These are phyloP conservation scores for Halocynthia roretzi DNA, from an alignment of 23 tunicate species.

Conservation along the genomic window DNA sequence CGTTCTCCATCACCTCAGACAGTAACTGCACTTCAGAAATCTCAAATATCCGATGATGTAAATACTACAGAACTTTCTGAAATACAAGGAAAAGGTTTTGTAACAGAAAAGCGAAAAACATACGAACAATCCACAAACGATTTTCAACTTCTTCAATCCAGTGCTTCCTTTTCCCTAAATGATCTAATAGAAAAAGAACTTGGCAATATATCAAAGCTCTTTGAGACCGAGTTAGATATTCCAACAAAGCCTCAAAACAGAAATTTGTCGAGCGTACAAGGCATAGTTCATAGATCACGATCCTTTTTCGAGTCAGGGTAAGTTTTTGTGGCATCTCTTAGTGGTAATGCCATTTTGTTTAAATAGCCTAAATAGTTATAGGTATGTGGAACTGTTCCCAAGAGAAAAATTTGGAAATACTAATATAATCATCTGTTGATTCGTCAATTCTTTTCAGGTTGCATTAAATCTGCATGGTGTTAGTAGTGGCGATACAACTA, in stretches of 20 bases:
- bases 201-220: neutral
- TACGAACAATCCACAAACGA: slow-evolving; percentile 11
- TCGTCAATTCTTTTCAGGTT: too few species aligned
- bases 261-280: neutral
- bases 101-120: slow-evolving; percentile 16
- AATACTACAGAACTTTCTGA: neutral
- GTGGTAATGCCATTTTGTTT: neutral
- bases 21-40: neutral
- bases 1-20: slow-evolving; percentile 14
- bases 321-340: neutral
- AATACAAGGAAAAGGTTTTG: slow-evolving; percentile 2
- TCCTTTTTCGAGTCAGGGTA: slow-evolving; percentile 21
- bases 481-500: too few species aligned
- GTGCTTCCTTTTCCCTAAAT: neutral
- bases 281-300: slow-evolving; percentile 21
- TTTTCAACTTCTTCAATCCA: neutral
- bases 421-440: too few species aligned
- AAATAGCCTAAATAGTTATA: neutral
- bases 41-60: neutral
- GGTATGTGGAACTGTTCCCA: neutral
- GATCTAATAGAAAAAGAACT: slow-evolving; percentile 17
- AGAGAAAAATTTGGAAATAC: neutral
- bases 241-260: neutral
- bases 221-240: neutral
- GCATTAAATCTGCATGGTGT: too few species aligned